Base-by-base conservation (phyloP, 2,113 vertebrate species). In the Rhea pennata region DNA sequence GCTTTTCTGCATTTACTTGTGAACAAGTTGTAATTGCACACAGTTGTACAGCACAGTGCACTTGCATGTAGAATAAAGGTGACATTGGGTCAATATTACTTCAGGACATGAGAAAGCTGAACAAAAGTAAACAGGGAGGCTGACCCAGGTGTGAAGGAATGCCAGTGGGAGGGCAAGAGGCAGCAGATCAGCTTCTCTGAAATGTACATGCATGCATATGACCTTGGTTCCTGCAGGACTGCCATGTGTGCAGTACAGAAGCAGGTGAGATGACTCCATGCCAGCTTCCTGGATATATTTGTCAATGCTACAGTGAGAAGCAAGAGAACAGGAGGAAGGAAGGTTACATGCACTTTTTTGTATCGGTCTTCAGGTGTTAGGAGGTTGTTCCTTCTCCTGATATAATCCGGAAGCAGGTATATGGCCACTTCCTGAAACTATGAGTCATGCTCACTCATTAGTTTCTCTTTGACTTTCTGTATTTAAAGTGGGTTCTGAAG, bases 131-230 rank as follows among this genome's bases (percentile, higher is more conserved):
- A 76, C 3, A 4, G 62, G 79, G n/a, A 88, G 72, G 44, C 11
- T 79, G 58, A 54, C 78, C 46, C 46, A 83, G 26, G 15, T 75
- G 53, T 0, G 0, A 71, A 72, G 64, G 42, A 86, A 65, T 46
- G 58, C 5, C 0, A 0, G 22, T 40, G 51, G n/a, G 44, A 83
- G 39, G 85, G 31, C 2, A 6, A 56, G 5, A 64, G 23, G 29
- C n/a, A 76, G 58, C 48, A 72, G 66, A 90, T 39, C 21, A 33
- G 40, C 56, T 81, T 50, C 27, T 62, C 54, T 72, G 58, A 84
- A 79, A 73, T 21, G 36, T 8, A 29, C 0, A 31, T 6, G 27
- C 39, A 44, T 67, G 82, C 51, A 2, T 8, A 4, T 26, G 42
- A 88, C 46, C 9, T 15, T 23, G 50, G 46, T 65, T 90, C 53